phyloP scores from a whole-genome alignment of 2,113 vertebrate genomes.

The Brachypteracias leptosomus region DNA sequence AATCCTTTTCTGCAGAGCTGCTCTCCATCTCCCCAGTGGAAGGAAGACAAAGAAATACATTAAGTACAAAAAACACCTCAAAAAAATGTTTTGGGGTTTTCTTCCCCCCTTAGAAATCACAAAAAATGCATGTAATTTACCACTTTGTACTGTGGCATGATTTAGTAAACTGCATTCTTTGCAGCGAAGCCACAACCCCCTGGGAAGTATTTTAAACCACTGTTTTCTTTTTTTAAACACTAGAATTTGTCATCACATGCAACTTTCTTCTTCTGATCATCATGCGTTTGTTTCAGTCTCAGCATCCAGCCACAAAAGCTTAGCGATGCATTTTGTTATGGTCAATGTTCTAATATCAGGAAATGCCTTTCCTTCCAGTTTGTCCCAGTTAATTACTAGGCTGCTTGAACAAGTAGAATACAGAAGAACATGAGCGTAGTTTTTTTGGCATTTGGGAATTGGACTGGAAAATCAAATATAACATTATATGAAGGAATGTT shows the following conservation, averaged over 20 bases:
- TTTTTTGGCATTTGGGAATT: background rate
- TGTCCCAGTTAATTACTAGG: background rate
- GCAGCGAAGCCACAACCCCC: background rate
- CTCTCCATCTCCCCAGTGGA: background rate
- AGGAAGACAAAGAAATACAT: background rate
- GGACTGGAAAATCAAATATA: background rate
- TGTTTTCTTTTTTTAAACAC: background rate
- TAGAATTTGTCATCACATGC: background rate
- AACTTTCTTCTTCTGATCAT: background rate
- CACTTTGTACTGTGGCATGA: background rate
- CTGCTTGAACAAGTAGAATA: background rate
- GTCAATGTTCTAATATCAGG: background rate
- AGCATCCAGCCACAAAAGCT: fast-evolving
- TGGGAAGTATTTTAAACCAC: background rate
- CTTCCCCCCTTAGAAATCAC: background rate
- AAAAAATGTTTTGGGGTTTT: background rate
- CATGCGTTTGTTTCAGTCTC: background rate
- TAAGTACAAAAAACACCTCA: background rate
- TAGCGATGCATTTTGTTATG: background rate
- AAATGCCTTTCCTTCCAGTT: background rate
- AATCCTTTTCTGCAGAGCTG: too few species aligned
- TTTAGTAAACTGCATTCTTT: background rate
- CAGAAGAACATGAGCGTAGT: background rate
- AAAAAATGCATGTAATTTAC: background rate
- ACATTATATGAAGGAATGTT: background rate